Conservation (phyloP, 2,888 invertebrate genomes). For the Xylota sylvarum region DNA sequence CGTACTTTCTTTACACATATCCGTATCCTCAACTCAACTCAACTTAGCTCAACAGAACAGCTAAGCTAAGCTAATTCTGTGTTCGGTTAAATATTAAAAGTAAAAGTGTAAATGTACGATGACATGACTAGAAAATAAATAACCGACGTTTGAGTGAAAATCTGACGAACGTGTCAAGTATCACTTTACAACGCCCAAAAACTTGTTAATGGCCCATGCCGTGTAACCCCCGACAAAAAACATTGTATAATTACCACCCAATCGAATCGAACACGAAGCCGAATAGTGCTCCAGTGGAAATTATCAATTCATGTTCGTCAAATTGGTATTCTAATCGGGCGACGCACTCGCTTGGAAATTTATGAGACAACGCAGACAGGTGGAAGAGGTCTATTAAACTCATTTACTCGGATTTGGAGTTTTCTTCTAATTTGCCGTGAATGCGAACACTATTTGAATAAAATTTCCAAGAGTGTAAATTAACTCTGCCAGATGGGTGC, state of each 20-base stretch:
- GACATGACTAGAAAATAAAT: constrained; percentile 72
- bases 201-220: constrained; percentile 20
- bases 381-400: constrained; percentile 74
- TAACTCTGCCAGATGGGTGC: constrained; percentile 53
- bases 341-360: constrained; percentile 52
- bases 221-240: constrained; percentile 56
- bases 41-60: constrained; percentile 40
- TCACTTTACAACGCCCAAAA: constrained; percentile 54
- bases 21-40: constrained; percentile 3
- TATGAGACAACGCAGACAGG: constrained; percentile 61
- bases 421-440: constrained; percentile 71
- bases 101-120: constrained; percentile 73
- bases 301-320: constrained; percentile 47
- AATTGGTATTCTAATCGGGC: constrained; percentile 61
- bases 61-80: constrained; percentile 9
- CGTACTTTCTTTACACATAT: constrained; percentile 62
- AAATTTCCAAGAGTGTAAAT: constrained; percentile 49
- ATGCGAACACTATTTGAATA: constrained; percentile 72
- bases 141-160: constrained; percentile 58
- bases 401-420: constrained; percentile 69
- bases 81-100: constrained; percentile 69
- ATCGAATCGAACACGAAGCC: constrained; percentile 12
- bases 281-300: constrained; percentile 28
- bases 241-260: constrained; percentile 63
- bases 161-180: constrained; percentile 61